phyloP scores from a whole-genome alignment of 1,140 invertebrate species.

The Phenacoccus solenopsis region DNA sequence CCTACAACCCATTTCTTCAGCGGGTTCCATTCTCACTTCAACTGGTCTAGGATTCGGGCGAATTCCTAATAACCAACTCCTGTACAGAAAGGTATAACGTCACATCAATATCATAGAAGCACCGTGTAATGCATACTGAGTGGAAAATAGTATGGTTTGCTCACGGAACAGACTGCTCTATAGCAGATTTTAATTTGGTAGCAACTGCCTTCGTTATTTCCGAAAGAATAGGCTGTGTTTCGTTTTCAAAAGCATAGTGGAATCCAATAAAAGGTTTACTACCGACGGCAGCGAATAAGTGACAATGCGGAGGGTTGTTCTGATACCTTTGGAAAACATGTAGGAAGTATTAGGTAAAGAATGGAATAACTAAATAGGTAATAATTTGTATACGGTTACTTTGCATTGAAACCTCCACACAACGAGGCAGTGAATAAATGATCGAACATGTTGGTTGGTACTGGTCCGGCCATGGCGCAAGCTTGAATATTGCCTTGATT shows the following conservation, averaged over 20 bases:
- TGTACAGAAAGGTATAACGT: neutral
- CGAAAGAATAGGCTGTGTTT: conserved; percentile 53
- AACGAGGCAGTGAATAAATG: conserved; percentile 70
- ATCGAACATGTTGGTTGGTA: conserved; percentile 68
- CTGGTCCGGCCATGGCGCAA: conserved; percentile 60
- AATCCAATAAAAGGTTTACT: conserved; percentile 73
- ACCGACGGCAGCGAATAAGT: conserved; percentile 65
- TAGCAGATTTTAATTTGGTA: conserved; percentile 65
- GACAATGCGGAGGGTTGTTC: conserved; percentile 59
- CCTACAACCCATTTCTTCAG: conserved; percentile 47
- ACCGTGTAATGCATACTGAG: neutral
- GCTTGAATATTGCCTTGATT: conserved; percentile 65
- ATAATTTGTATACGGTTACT: conserved; percentile 18
- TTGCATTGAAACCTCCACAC: conserved; percentile 57
- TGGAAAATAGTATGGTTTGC: conserved; percentile 30
- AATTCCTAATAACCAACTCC: conserved; percentile 21
- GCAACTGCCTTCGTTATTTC: conserved; percentile 83
- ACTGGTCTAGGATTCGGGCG: conserved; percentile 27
- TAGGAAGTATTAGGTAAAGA: neutral
- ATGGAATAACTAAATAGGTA: neutral
- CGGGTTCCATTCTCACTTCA: conserved; percentile 36
- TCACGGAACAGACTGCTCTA: conserved; percentile 64
- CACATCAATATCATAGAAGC: neutral
- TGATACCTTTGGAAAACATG: too few species aligned
- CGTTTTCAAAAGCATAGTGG: conserved; percentile 78